These are phyloP conservation scores for Aplysia californica DNA, from an alignment of 1,140 invertebrate species.

Conservation along the genomic window DNA sequence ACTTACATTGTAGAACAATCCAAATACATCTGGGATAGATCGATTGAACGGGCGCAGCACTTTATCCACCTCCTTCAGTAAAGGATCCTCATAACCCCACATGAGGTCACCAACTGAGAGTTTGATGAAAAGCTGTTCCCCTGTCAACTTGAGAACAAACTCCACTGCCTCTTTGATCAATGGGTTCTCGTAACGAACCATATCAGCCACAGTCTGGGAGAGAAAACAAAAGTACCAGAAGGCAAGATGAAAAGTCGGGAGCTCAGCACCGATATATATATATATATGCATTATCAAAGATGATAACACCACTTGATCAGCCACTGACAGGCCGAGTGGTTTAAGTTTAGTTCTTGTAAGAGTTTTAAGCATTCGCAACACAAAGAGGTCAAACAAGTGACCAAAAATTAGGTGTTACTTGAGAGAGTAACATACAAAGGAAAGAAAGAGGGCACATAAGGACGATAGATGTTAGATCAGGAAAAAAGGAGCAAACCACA, in stretches of 20 bases:
- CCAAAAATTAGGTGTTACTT: too few relatives aligned
- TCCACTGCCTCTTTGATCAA: slow-evolving; percentile 35
- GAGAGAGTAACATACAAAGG: too few relatives aligned
- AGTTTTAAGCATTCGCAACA: background rate
- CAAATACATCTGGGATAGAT: slow-evolving; percentile 45
- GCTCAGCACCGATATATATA: too few relatives aligned
- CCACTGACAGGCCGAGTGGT: background rate
- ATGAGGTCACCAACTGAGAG: slow-evolving; percentile 44
- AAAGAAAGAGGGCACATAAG: too few relatives aligned
- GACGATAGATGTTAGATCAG: too few relatives aligned
- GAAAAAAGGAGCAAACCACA: too few relatives aligned
- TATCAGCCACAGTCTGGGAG: slow-evolving; percentile 44
- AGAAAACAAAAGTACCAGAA: background rate
- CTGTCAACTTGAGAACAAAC: slow-evolving; percentile 9
- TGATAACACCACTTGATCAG: background rate
- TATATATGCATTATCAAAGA: background rate
- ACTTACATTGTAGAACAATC: slow-evolving; percentile 50
- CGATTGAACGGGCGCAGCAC: slow-evolving; percentile 13
- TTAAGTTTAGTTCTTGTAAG: background rate
- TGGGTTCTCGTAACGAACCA: slow-evolving; percentile 35
- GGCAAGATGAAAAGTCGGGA: too few relatives aligned
- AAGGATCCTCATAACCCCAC: slow-evolving; percentile 54
- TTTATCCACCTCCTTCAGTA: slow-evolving; percentile 37
- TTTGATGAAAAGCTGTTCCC: slow-evolving; percentile 41
- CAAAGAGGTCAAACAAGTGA: background rate